phyloP scores from a whole-genome alignment of 2,888 invertebrate species.

The Nephrotoma flavescens region DNA sequence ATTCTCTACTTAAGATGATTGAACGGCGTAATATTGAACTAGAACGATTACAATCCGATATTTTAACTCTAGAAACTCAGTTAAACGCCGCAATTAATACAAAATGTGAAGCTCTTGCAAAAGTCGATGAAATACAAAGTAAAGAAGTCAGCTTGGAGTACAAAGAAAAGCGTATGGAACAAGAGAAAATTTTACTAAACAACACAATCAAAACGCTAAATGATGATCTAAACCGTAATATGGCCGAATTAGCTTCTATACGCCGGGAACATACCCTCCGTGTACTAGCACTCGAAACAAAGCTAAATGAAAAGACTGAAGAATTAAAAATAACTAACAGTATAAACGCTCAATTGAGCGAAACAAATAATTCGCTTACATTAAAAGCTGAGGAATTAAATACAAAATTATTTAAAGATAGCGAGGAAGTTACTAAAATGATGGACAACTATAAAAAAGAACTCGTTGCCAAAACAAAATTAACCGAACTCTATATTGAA shows the following conservation, averaged over 20 bases:
- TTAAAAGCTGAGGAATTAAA: conserved; percentile 52
- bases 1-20: conserved; percentile 53
- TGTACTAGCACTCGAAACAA: conserved; percentile 55
- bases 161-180: conserved; percentile 71
- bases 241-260: conserved; percentile 60
- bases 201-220: conserved; percentile 66
- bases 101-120: conserved; percentile 70
- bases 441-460: conserved; percentile 66
- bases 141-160: conserved; percentile 64
- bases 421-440: conserved; percentile 49
- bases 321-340: conserved; percentile 60
- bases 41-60: conserved; percentile 53
- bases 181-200: conserved; percentile 59
- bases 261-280: conserved; percentile 55
- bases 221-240: conserved; percentile 62
- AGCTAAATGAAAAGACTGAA: conserved; percentile 62
- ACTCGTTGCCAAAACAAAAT: conserved; percentile 67
- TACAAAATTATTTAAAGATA: conserved; percentile 55
- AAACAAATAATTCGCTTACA: conserved; percentile 51
- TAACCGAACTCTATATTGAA: conserved; percentile 70
- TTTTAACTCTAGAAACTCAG: conserved; percentile 54
- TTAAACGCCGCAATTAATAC: conserved; percentile 58
- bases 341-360: conserved; percentile 50
- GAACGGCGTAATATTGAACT: conserved; percentile 59
- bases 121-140: conserved; percentile 66